A percentile compares a stretch with the other conserved stretches of the same genome.
Evolutionary conservation across 1,140 invertebrate species (phyloP).

Genomic region (Phymorhynchus buccinoides): DNA sequence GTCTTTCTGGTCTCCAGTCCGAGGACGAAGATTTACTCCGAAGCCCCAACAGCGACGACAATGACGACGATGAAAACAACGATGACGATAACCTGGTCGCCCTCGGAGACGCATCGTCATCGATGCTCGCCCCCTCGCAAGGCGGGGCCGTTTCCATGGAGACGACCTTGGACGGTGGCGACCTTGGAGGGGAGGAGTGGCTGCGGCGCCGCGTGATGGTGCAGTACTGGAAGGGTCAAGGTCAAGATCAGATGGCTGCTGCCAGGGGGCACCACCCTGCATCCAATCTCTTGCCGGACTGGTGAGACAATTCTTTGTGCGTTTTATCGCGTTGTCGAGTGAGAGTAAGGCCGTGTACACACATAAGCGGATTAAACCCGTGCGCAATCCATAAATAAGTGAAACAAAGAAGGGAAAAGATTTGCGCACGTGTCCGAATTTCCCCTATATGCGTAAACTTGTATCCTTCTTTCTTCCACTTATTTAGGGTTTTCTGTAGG

Average conservation of each 20-base stretch:
- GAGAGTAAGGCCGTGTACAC: no score
- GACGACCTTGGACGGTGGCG: conserved; percentile 17
- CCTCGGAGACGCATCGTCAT: not conserved
- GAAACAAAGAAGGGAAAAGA: no score
- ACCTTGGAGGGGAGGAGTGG: conserved; percentile 55
- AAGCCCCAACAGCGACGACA: conserved; percentile 34
- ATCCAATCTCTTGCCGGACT: conserved; percentile 55
- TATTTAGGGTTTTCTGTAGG: no score
- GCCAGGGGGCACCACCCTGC: conserved; percentile 41
- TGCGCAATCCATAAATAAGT: no score
- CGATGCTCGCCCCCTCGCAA: not conserved
- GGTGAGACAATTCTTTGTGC: conserved; percentile 44
- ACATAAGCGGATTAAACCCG: no score
- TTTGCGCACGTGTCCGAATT: no score
- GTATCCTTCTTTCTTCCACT: no score
- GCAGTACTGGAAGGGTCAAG: conserved; percentile 61
- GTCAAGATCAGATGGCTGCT: conserved; percentile 34
- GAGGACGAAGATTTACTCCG: not conserved
- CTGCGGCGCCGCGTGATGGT: conserved; percentile 53
- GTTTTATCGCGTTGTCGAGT: no score
- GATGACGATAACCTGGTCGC: conserved; percentile 21
- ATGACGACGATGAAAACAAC: conserved; percentile 38
- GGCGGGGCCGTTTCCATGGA: conserved; percentile 20
- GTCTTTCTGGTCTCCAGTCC: conserved; percentile 10
- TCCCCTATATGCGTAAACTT: no score